Conservation (phyloP, 1,140 invertebrate genomes). For the Cydia amplana region DNA sequence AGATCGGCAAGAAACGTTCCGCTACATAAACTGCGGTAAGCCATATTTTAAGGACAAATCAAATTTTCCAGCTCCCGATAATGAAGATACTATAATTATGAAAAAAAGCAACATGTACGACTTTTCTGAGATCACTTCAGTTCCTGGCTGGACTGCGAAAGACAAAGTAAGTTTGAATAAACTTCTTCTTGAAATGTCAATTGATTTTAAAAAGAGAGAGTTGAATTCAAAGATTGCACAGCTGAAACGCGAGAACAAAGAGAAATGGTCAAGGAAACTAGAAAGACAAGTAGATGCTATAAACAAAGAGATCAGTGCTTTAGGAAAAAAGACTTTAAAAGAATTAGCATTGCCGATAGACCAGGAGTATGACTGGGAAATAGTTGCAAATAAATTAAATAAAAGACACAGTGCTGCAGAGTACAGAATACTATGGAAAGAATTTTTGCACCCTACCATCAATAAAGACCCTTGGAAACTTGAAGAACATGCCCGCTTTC, state of each 20-base stretch:
- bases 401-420: constrained; percentile 60
- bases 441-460: constrained; percentile 83
- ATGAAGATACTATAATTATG: constrained; percentile 63
- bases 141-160: constrained; percentile 64
- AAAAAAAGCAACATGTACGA: constrained; percentile 61
- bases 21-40: constrained; percentile 58
- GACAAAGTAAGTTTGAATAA: constrained; percentile 60
- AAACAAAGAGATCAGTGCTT: constrained; percentile 42
- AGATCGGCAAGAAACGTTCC: constrained; percentile 46
- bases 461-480: constrained; percentile 82
- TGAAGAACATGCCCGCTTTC: constrained; percentile 80
- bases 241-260: constrained; percentile 47
- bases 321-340: constrained; percentile 50
- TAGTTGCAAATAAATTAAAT: constrained; percentile 55
- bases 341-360: constrained; percentile 58
- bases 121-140: constrained; percentile 51
- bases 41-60: constrained; percentile 68
- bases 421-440: constrained; percentile 81
- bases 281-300: constrained; percentile 33
- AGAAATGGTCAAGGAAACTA: constrained; percentile 26
- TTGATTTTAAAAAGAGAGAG: constrained; percentile 49
- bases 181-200: constrained; percentile 54
- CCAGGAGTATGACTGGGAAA: constrained; percentile 71
- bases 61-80: constrained; percentile 60
- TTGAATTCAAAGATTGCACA: constrained; percentile 50